phyloP scores from a whole-genome alignment of 2,888 invertebrate species.

The Dendrolimus houi region DNA sequence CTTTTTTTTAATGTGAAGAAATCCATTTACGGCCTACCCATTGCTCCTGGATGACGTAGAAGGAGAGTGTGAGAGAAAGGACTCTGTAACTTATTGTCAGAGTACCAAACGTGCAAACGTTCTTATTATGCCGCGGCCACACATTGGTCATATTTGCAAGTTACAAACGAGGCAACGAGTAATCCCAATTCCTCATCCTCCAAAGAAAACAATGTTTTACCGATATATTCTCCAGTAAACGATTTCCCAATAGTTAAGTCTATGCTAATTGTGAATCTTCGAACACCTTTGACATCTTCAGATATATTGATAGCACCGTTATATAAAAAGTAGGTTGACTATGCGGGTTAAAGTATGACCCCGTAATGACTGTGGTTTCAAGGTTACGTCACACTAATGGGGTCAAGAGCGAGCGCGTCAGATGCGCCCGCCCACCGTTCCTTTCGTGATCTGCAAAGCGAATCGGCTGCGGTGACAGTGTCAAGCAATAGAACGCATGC shows the following conservation, averaged over 20 bases:
- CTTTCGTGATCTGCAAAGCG: constrained; percentile 26
- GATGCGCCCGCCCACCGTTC: constrained; percentile 23
- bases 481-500: constrained; percentile 18
- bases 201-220: no score
- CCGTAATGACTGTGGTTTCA: constrained; percentile 9
- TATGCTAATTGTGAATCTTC: no score
- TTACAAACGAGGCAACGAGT: no score
- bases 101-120: no score
- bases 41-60: background rate
- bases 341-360: constrained; percentile 9
- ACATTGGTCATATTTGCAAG: no score
- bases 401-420: constrained; percentile 38
- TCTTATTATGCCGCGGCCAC: no score
- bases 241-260: no score
- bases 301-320: background rate
- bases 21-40: background rate
- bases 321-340: constrained; percentile 3
- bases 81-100: no score
- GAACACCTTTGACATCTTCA: background rate
- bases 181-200: no score
- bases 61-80: no score
- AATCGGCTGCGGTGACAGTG: constrained; percentile 30
- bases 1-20: background rate
- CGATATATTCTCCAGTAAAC: no score
- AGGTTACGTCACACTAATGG: constrained; percentile 29